Conservation (phyloP, 2,888 invertebrate genomes). For the Branchellion lobata region DNA sequence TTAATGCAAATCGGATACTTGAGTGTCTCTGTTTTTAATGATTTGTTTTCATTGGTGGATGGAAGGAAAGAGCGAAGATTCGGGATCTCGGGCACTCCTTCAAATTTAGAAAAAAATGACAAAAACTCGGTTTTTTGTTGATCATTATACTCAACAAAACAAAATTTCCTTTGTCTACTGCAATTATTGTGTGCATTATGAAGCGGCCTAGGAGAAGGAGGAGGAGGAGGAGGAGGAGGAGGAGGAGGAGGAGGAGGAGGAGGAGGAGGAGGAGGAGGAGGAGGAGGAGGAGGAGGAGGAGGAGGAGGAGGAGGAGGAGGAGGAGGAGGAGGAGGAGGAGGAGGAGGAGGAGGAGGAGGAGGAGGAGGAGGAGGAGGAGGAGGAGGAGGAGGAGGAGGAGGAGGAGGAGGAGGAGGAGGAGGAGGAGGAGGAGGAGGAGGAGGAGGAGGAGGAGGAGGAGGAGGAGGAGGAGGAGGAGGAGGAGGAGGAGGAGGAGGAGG, state of each 20-base stretch:
- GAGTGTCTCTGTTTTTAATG: too few species aligned
- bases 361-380: not conserved
- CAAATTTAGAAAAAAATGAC: too few species aligned
- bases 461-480: not conserved
- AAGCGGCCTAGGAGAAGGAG: too few species aligned
- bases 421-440: not conserved
- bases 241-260: slow-evolving; percentile 25
- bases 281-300: slow-evolving; percentile 25
- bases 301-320: slow-evolving; percentile 27
- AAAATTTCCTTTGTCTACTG: too few species aligned
- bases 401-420: not conserved
- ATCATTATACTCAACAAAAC: too few species aligned
- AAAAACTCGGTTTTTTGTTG: too few species aligned
- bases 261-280: slow-evolving; percentile 23
- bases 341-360: not conserved
- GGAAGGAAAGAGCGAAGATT: too few species aligned
- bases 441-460: not conserved
- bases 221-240: slow-evolving; percentile 25
- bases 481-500: not conserved
- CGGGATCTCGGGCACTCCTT: too few species aligned
- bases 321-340: slow-evolving; percentile 22
- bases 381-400: not conserved
- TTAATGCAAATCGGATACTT: too few species aligned
- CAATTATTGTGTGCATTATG: too few species aligned
- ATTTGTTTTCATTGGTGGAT: too few species aligned